These are phyloP conservation scores for Mesodorylaimus sp. DNA, from an alignment of 2,888 invertebrate genomes.

Conservation along the genomic window DNA sequence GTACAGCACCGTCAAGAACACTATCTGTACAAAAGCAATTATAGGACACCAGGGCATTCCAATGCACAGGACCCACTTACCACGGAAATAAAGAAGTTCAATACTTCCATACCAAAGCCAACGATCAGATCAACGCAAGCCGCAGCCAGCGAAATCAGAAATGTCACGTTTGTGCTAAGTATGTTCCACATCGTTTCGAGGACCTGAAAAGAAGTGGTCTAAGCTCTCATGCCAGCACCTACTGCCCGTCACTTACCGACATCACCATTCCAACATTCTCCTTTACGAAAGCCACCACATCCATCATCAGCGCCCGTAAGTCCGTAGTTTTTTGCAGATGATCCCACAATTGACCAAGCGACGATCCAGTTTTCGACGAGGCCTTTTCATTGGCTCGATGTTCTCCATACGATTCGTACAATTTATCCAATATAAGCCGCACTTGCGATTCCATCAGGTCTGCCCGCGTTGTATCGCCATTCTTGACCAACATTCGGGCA, in stretches of 20 bases:
- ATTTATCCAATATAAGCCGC: too few species aligned
- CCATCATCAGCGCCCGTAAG: constrained; percentile 21
- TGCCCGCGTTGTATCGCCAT: constrained; percentile 22
- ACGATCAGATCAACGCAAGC: constrained; percentile 22
- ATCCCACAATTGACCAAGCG: constrained; percentile 17
- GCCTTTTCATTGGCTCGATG: too few species aligned
- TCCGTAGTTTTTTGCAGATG: constrained; percentile 23
- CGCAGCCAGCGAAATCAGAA: constrained; percentile 19
- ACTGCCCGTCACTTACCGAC: constrained; percentile 16
- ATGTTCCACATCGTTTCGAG: constrained; percentile 23
- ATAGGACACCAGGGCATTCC: constrained; percentile 2
- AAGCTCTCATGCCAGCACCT: too few species aligned
- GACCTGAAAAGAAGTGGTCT: constrained; percentile 16
- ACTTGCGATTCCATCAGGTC: constrained; percentile 28
- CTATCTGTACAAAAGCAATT: constrained; percentile 45
- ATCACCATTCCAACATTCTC: constrained; percentile 28
- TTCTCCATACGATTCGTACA: too few species aligned
- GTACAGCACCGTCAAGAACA: constrained; percentile 88
- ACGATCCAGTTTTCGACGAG: too few species aligned
- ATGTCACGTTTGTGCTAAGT: constrained; percentile 20
- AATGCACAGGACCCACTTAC: constrained; percentile 12
- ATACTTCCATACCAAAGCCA: constrained; percentile 26
- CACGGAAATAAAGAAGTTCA: constrained; percentile 25
- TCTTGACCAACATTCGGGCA: constrained; percentile 21
- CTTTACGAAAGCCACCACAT: constrained; percentile 23